Base-by-base conservation (phyloP, 2,888 invertebrate species). In the Chrysodeixis includens region DNA sequence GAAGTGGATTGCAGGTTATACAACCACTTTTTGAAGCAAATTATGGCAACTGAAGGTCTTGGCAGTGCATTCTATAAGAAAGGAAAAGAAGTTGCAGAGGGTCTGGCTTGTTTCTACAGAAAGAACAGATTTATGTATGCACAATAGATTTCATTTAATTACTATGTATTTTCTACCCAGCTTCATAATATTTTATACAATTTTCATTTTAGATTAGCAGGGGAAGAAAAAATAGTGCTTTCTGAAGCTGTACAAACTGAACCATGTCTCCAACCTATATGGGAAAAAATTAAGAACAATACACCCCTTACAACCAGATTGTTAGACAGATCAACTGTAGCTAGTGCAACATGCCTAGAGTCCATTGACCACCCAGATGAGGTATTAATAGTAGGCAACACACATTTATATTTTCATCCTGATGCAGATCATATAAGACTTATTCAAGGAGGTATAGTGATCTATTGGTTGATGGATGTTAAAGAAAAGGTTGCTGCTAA, bases 381-480 rank as follows among this genome's bases (percentile, higher is more conserved):
- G 80, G 90, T 97, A 62, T 81, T 98, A 40, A 86, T 98, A 44
- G 93, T 97, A 73, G 98, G 97, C 16, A 99, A 99, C 86, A 99
- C 98, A 1, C 99, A 99, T 95, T 95, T 99, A 56, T 99, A 98
- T 93, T 99, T 98, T 85, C 98, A 98, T 88, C 98, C 99, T 0
- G 97, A 97, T 89, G 98, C 99, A 7, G 98, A 98, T 90, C 98
- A 99, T 85, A 97, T 99, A 78, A 95, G 99, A 70, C 93, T 99
- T 5, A 88, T 99, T 22, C 99, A 99, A 95, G 97, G 97, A 32
- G 97, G 97, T 32, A 96, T 97, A 71, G 95, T 96, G 26, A 95
- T 98, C 74, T 93, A 96, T 51, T 98, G 97, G 93, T 85, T 99
- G 26, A 95, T 97, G 79, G 89, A 96, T 83, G 78, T 97, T 30